Conservation (phyloP, 2,113 vertebrate species). For the Siniperca knerii region DNA sequence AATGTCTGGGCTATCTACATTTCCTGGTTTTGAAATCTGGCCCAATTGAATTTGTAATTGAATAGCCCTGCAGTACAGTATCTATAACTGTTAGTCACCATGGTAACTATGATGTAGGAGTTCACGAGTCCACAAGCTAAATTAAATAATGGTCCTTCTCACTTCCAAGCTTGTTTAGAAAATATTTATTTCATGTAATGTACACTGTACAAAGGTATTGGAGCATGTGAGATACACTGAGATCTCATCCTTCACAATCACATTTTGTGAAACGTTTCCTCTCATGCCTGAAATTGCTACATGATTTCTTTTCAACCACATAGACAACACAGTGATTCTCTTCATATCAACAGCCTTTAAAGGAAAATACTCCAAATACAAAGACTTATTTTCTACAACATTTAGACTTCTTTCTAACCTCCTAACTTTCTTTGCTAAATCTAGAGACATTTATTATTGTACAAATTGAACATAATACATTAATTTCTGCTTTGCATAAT, state of each 20-base stretch:
- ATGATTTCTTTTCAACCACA: constrained; percentile 54
- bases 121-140: neutral
- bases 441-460: constrained; percentile 38
- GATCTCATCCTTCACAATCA: constrained; percentile 58
- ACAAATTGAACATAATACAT: constrained; percentile 41
- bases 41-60: no score
- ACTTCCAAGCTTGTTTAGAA: constrained; percentile 72
- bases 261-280: constrained; percentile 51
- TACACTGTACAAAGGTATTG: constrained; percentile 80
- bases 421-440: constrained; percentile 11
- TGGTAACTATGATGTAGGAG: neutral
- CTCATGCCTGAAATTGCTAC: constrained; percentile 39
- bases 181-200: constrained; percentile 80
- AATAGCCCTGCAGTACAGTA: neutral
- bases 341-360: constrained; percentile 40
- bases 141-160: neutral
- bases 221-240: constrained; percentile 60
- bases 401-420: constrained; percentile 4
- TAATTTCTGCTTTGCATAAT: constrained; percentile 40
- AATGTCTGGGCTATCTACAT: no score
- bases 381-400: constrained; percentile 19
- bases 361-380: constrained; percentile 40
- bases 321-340: constrained; percentile 48
- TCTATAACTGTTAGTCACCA: neutral
- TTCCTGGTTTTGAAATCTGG: no score